These are phyloP conservation scores for Luidia sarsii DNA, from an alignment of 53 echinoderm and acorn worm species.

Conservation along the genomic window DNA sequence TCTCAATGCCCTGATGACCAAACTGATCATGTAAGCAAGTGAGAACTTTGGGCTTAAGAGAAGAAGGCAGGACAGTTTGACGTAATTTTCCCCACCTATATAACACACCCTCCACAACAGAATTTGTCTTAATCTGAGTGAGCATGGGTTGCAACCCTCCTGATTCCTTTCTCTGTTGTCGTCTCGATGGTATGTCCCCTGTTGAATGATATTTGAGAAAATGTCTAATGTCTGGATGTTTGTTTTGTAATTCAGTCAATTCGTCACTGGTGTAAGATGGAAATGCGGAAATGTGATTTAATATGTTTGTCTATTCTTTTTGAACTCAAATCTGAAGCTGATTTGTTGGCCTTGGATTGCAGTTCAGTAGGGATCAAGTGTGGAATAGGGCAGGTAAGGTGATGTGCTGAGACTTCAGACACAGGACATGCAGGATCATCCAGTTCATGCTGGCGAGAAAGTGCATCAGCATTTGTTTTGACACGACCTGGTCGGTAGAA, in stretches of 20 bases:
- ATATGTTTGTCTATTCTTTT: neutral
- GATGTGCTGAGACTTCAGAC: no score
- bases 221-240: neutral
- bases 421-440: neutral
- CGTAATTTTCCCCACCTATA: neutral
- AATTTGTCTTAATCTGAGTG: neutral
- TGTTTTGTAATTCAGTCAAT: neutral
- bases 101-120: neutral
- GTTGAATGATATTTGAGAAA: neutral
- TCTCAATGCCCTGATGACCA: conserved; percentile 25
- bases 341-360: no score
- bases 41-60: neutral
- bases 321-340: neutral
- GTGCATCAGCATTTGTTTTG: no score
- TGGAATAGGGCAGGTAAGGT: no score
- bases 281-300: neutral
- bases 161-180: neutral
- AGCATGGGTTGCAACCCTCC: neutral
- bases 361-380: no score
- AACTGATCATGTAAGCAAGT: conserved; percentile 15
- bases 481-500: neutral
- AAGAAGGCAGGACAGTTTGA: neutral
- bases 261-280: neutral
- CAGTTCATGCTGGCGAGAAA: neutral
- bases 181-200: neutral